Evolutionary conservation across 2,113 vertebrate genomes (phyloP).

Genomic region (Sphaerodactylus townsendi): DNA sequence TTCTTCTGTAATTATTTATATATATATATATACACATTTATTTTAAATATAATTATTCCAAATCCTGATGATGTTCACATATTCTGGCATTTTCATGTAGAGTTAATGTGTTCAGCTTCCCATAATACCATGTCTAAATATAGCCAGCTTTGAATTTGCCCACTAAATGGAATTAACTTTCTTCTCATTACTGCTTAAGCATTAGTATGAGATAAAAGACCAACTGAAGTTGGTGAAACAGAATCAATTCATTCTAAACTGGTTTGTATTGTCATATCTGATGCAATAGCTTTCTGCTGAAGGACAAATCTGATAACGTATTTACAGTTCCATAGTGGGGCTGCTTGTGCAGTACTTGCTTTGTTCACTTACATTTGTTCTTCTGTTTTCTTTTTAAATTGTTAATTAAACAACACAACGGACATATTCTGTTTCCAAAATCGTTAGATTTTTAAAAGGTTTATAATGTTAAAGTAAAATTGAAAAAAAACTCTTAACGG

Average conservation of each 20-base stretch:
- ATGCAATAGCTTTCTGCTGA: slow-evolving; percentile 8
- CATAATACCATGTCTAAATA: background rate
- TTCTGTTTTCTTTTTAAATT: background rate
- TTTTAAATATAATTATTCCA: background rate
- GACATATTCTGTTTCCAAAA: background rate
- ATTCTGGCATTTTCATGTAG: background rate
- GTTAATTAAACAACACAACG: background rate
- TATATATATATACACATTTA: background rate
- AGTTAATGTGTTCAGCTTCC: background rate
- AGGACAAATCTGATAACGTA: background rate
- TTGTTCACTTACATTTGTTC: background rate
- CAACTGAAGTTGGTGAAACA: background rate
- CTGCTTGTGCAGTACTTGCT: background rate
- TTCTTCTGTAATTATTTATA: background rate
- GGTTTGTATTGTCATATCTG: background rate
- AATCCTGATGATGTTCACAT: background rate
- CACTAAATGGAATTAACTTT: background rate
- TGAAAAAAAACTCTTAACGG: slow-evolving; percentile 56
- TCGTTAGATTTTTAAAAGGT: slow-evolving; percentile 52
- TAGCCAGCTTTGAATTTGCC: background rate
- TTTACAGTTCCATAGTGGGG: background rate
- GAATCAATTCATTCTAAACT: background rate
- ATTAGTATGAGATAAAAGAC: background rate
- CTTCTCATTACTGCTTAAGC: background rate
- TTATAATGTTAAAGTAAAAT: slow-evolving; percentile 34